phyloP scores from a whole-genome alignment of 2,113 vertebrate species.

The Bufo gargarizans region DNA sequence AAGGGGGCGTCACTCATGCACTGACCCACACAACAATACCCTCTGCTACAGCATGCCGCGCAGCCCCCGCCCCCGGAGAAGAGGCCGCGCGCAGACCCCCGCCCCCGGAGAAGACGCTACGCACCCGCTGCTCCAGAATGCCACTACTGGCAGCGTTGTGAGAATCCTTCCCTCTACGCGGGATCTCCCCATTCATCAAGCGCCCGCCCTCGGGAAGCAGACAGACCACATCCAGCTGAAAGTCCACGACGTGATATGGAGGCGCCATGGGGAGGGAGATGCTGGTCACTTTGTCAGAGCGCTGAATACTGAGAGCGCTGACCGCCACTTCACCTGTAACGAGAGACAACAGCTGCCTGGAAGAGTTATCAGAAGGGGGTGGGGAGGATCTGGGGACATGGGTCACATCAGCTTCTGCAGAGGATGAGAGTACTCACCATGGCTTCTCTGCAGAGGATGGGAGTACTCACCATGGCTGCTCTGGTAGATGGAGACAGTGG shows the following conservation, averaged over 20 bases:
- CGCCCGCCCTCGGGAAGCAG: constrained; percentile 75
- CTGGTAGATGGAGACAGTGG: constrained; percentile 80
- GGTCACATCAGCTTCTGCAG: neutral
- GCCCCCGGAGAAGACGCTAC: neutral
- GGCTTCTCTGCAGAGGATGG: constrained; percentile 44
- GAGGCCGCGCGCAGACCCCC: too few species aligned
- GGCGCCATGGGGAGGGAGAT: constrained; percentile 85
- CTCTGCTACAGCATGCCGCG: too few species aligned
- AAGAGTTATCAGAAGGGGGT: too few species aligned
- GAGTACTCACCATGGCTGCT: constrained; percentile 75
- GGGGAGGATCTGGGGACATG: neutral
- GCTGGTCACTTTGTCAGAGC: constrained; percentile 93
- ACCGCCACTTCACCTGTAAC: constrained; percentile 79
- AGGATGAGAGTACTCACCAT: constrained; percentile 68
- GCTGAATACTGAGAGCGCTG: constrained; percentile 80
- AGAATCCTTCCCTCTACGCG: constrained; percentile 72
- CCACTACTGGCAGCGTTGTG: constrained; percentile 74
- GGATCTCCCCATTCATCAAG: constrained; percentile 77
- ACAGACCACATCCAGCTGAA: constrained; percentile 91
- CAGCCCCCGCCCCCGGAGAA: neutral
- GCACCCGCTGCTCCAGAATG: constrained; percentile 74
- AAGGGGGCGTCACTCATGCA: neutral
- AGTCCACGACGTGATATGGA: constrained; percentile 90
- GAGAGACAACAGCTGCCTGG: neutral
- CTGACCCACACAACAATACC: neutral